These are phyloP conservation scores for Upupa epops DNA, from an alignment of 2,113 vertebrate genomes.

Conservation along the genomic window DNA sequence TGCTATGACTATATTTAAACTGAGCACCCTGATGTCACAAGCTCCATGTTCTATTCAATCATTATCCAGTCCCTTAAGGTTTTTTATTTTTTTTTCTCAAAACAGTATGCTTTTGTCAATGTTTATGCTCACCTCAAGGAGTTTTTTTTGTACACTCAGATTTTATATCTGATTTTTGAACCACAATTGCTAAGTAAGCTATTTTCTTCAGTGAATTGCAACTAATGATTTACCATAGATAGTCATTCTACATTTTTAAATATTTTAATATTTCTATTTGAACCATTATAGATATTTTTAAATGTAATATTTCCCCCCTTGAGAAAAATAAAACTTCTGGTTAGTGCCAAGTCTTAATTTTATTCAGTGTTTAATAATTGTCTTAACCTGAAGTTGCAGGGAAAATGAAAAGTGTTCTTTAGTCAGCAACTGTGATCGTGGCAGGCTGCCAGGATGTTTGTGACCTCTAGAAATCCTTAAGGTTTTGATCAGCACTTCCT, in stretches of 20 bases:
- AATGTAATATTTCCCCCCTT: not conserved
- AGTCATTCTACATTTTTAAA: not conserved
- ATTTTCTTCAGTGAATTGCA: not conserved
- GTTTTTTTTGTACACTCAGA: not conserved
- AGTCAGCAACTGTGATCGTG: not conserved
- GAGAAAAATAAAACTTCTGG: not conserved
- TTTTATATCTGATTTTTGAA: not conserved
- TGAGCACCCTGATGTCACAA: not conserved
- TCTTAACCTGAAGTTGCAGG: not conserved
- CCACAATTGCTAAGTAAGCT: not conserved
- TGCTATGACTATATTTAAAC: not conserved
- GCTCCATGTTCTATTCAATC: not conserved
- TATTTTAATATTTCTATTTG: not conserved
- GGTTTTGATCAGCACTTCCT: constrained; percentile 22
- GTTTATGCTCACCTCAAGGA: not conserved
- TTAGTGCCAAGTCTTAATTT: not conserved
- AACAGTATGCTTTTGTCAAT: not conserved
- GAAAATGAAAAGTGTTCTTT: not conserved
- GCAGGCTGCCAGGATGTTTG: not conserved
- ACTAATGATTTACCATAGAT: not conserved
- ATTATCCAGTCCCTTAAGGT: not conserved
- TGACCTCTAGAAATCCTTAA: constrained; percentile 22
- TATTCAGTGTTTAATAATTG: not conserved
- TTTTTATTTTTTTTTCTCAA: not conserved
- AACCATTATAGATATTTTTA: not conserved